Percentiles rank a stretch among this genome's conserved stretches.
These are phyloP conservation scores for Cybosia mesomella DNA, from an alignment of 2,888 invertebrate species.

Conservation along the genomic window DNA sequence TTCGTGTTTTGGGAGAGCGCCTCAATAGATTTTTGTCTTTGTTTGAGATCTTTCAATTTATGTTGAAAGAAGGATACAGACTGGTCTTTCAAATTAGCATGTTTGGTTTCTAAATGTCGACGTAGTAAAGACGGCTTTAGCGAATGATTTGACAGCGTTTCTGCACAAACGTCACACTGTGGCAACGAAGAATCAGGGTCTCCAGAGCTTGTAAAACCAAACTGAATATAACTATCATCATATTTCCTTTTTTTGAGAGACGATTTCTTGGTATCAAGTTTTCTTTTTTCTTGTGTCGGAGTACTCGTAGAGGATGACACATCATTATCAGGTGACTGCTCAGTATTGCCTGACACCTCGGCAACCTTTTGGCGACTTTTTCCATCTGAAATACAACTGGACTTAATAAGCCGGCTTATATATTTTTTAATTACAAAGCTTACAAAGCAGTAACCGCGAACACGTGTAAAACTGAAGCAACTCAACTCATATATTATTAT, in stretches of 20 bases:
- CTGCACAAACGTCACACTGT: conserved; percentile 24
- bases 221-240: conserved; percentile 28
- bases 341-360: conserved; percentile 30
- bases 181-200: conserved; percentile 18
- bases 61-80: conserved; percentile 20
- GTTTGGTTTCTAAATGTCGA: conserved; percentile 24
- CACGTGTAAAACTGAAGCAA: conserved; percentile 11
- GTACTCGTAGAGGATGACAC: conserved; percentile 31
- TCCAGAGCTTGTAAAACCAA: conserved; percentile 26
- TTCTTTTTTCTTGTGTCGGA: conserved; percentile 29
- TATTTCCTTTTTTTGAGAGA: conserved; percentile 27
- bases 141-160: conserved; percentile 22
- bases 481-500: no score
- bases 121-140: conserved; percentile 22
- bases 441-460: conserved; percentile 13
- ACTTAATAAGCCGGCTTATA: conserved; percentile 20
- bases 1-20: conserved; percentile 19
- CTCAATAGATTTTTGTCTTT: conserved; percentile 23
- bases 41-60: conserved; percentile 20
- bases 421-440: conserved; percentile 12
- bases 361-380: conserved; percentile 27
- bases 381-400: conserved; percentile 34
- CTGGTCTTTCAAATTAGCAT: conserved; percentile 22
- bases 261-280: conserved; percentile 30
- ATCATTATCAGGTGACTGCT: conserved; percentile 34